Base-by-base conservation (phyloP, 2,888 invertebrate species). In the Fragum sueziense region DNA sequence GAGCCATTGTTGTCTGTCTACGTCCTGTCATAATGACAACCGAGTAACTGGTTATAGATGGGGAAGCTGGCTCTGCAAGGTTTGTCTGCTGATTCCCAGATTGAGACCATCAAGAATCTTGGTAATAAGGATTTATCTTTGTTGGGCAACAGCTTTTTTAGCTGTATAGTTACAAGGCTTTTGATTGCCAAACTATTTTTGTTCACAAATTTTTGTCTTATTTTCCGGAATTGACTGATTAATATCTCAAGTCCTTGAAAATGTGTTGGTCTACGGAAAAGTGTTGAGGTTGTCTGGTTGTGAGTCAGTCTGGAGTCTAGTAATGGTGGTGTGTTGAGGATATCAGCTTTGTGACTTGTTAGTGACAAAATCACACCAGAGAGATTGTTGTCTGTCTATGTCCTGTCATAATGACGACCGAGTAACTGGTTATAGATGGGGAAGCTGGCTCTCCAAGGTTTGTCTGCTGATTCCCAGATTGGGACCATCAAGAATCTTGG, bases 321-420 rank as follows among this genome's bases (percentile, higher is more conserved):
- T 65, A n/a, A n/a, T 41, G 22, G 25, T 22, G 65, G 41, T 25
- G 37, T 65, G 41, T 65, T 25, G 20, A 65, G 41, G 65, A 65
- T 37, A 65, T 65, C 65, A 25, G 65, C 27, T 65, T 47, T 65
- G 65, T 65, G 65, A 65, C 65, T 65, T 65, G 37, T 41, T n/a
- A 41, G 65, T 65, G 65, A 65, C 65, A 65, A 65, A 65, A 27
- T 65, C 41, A 34, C 65, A 65, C 65, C 37, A 22, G 37, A 34
- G 65, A 41, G 41, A 65, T 65, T 41, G 65, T 41, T 25, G 37
- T 9, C 41, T 65, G 65, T 65, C 65, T 65, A n/a, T 37, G 22
- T 37, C 41, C 65, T 34, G 65, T 65, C 65, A 65, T 65, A 65
- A 34, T 33, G 34, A 1, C n/a, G n/a, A 31, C 61, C 33, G 29